Conservation (phyloP, 2,888 invertebrate species). For the Cancer borealis region DNA sequence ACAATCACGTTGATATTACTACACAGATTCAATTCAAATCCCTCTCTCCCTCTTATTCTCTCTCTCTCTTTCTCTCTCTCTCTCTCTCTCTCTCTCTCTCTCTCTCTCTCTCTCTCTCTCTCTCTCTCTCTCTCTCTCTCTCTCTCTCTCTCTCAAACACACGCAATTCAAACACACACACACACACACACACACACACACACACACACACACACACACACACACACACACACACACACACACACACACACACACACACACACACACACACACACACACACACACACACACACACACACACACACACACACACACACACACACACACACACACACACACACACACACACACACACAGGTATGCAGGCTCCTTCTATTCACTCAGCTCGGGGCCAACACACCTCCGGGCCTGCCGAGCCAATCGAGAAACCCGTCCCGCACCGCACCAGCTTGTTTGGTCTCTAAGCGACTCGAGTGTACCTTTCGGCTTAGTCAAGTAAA, state of each 20-base stretch:
- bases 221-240: constrained; percentile 38
- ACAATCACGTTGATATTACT: background rate
- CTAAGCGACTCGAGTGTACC: constrained; percentile 64
- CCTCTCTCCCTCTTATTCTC: background rate
- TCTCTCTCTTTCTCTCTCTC: constrained; percentile 18
- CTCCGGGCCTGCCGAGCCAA: background rate
- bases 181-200: too few relatives aligned
- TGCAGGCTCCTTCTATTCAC: background rate
- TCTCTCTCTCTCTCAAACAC: too few relatives aligned
- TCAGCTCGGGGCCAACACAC: background rate
- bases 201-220: background rate
- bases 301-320: background rate
- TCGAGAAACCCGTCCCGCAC: constrained; percentile 51
- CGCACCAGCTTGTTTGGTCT: constrained; percentile 65
- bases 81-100: background rate
- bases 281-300: too few relatives aligned
- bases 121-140: background rate
- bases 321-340: constrained; percentile 11
- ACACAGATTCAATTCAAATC: constrained; percentile 1
- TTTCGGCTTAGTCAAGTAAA: constrained; percentile 67
- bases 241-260: background rate
- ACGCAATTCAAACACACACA: background rate
- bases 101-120: background rate
- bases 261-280: too few relatives aligned
- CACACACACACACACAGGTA: constrained; percentile 42